Conservation (phyloP, 2,113 vertebrate species). For the Etheostoma cragini region DNA sequence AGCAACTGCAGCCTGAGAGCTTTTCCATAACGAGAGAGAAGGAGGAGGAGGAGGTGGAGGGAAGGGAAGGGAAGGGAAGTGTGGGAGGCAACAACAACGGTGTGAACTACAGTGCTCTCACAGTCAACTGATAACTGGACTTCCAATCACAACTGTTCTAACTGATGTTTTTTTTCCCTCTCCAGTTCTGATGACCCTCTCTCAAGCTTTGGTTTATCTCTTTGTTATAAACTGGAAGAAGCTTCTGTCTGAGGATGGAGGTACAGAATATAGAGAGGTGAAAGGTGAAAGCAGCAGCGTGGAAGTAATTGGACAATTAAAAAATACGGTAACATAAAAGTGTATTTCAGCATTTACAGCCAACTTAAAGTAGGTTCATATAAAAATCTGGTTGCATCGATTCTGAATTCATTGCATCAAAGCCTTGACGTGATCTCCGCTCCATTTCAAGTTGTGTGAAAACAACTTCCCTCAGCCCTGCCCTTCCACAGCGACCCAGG, state of each 20-base stretch:
- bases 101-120: constrained; percentile 60
- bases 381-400: constrained; percentile 14
- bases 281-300: constrained; percentile 23
- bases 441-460: constrained; percentile 45
- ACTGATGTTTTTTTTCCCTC: constrained; percentile 23
- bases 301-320: constrained; percentile 10
- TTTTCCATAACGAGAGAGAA: constrained; percentile 55
- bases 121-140: constrained; percentile 66
- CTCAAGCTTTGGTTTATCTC: constrained; percentile 41
- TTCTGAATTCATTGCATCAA: constrained; percentile 37
- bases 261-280: constrained; percentile 4
- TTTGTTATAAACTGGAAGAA: not conserved
- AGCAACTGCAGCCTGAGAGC: constrained; percentile 52
- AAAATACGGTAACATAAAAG: not conserved
- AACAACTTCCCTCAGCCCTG: constrained; percentile 29
- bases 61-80: constrained; percentile 23
- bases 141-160: constrained; percentile 39
- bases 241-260: constrained; percentile 7
- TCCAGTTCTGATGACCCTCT: constrained; percentile 15
- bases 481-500: constrained; percentile 40
- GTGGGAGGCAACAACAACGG: constrained; percentile 57
- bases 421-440: constrained; percentile 40
- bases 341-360: not conserved
- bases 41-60: constrained; percentile 9
- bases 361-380: not conserved